These are phyloP conservation scores for Daboia siamensis DNA, from an alignment of 2,113 vertebrate genomes.

Conservation along the genomic window DNA sequence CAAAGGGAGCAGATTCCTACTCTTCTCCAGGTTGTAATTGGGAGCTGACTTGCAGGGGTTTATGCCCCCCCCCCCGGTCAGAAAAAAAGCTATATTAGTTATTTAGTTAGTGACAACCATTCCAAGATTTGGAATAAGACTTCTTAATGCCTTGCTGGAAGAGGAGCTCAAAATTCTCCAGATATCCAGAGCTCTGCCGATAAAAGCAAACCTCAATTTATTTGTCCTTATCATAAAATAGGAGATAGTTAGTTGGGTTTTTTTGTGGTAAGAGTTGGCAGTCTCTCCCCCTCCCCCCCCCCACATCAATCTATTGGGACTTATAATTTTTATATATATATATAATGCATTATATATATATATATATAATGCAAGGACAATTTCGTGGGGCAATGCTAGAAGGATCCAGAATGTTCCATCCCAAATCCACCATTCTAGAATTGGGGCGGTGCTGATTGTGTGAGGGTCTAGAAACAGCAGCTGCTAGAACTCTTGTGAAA, in stretches of 20 bases:
- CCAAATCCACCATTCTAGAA: background rate
- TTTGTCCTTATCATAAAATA: background rate
- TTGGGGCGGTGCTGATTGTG: background rate
- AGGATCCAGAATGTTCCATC: background rate
- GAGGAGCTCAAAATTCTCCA: background rate
- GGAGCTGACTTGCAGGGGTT: constrained; percentile 1
- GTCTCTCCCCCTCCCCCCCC: background rate
- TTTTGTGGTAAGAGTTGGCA: background rate
- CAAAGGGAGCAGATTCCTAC: background rate
- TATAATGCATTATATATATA: too few species aligned
- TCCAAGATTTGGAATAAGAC: background rate
- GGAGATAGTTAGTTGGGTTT: background rate
- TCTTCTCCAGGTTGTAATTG: background rate
- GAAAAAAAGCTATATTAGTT: background rate
- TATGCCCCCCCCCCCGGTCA: too few species aligned
- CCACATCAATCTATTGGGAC: background rate
- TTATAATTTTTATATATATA: too few species aligned
- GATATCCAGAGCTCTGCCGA: background rate
- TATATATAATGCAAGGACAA: background rate
- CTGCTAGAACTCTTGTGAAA: background rate
- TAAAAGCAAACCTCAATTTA: background rate
- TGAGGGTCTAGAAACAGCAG: background rate
- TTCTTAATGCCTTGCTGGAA: background rate
- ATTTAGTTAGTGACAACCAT: background rate
- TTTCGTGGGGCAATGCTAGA: background rate